A percentile compares a stretch with the other conserved stretches of the same genome.
Conservation (phyloP, 2,797 vertebrate species). For the Acanthiza pusilla region DNA sequence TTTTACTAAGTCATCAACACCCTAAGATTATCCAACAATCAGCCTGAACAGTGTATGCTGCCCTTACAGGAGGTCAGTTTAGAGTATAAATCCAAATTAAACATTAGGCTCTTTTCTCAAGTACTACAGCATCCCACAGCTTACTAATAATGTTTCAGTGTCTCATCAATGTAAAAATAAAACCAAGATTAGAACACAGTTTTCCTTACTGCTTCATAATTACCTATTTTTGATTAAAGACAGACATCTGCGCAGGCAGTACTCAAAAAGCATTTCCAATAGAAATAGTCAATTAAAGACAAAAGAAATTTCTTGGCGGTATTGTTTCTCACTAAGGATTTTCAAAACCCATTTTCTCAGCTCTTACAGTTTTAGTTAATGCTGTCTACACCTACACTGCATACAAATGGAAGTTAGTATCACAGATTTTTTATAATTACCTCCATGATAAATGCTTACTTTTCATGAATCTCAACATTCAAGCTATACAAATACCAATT, state of each 20-base stretch:
- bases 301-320: not conserved
- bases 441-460: not conserved
- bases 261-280: not conserved
- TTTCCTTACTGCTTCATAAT: not conserved
- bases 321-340: not conserved
- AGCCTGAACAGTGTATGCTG: not conserved
- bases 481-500: not conserved
- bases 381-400: not conserved
- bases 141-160: not conserved
- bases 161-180: not conserved
- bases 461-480: not conserved
- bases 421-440: not conserved
- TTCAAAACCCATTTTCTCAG: not conserved
- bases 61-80: not conserved
- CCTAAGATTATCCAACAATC: not conserved
- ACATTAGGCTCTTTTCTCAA: not conserved
- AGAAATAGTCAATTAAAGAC: not conserved
- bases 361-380: not conserved
- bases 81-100: not conserved
- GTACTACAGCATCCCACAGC: not conserved
- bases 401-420: not conserved
- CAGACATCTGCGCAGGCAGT: not conserved
- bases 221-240: no score
- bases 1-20: not conserved
- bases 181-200: not conserved